Conservation (phyloP, 2,888 invertebrate genomes). For the Ectemnius cavifrons region DNA sequence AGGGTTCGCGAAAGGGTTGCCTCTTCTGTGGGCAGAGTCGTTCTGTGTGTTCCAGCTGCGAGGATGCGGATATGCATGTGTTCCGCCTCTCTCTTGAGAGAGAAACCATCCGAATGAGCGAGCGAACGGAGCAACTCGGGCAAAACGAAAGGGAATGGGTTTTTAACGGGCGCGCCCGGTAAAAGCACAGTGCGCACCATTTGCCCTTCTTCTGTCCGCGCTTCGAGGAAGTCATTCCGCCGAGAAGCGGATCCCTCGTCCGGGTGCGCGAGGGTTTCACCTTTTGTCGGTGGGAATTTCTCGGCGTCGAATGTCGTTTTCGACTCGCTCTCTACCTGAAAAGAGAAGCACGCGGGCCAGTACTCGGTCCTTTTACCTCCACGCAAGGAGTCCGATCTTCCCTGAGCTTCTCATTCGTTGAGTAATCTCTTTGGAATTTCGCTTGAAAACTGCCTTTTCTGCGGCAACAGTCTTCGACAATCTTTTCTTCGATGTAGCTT, state of each 20-base stretch:
- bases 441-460: constrained; percentile 62
- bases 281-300: constrained; percentile 40
- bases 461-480: neutral
- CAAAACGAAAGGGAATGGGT: constrained; percentile 23
- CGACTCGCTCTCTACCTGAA: constrained; percentile 37
- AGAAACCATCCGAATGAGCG: too few species aligned
- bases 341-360: constrained; percentile 9
- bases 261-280: constrained; percentile 32
- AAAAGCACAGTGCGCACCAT: constrained; percentile 15
- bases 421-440: constrained; percentile 70
- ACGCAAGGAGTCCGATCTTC: neutral
- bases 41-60: neutral
- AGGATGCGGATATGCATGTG: too few species aligned
- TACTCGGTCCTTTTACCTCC: constrained; percentile 32
- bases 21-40: neutral
- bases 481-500: too few species aligned
- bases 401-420: constrained; percentile 43
- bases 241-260: constrained; percentile 27
- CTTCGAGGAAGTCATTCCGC: constrained; percentile 35
- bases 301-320: constrained; percentile 29
- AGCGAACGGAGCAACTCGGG: neutral
- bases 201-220: constrained; percentile 21
- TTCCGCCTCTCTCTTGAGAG: too few species aligned
- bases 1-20: too few species aligned
- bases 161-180: constrained; percentile 21